Evolutionary conservation across 2,113 vertebrate species (phyloP), one percentile per base, ranked within the genome.

Genomic region (Pangasianodon gigas): DNA sequence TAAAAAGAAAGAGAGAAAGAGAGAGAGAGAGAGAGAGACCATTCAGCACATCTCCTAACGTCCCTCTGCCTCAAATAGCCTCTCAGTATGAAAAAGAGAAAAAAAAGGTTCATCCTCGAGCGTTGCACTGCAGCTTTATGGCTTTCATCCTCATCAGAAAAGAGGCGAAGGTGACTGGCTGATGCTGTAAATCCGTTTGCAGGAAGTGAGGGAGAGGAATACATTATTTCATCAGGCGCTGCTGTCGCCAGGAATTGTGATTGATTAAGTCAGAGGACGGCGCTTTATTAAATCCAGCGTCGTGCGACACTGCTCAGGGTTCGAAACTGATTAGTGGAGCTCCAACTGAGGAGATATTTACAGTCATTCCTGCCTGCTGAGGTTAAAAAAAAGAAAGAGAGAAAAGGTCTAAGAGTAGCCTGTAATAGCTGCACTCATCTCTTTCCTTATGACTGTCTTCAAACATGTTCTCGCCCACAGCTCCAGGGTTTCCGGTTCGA

Each of bases 251-350:
- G 91, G 93, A 54, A 92, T 86, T 86, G 75, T 93, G 94, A 95
- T 93, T 94, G 94, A 95, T 95, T 93, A 94, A 94, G 93, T 93
- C 92, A 89, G 91, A 69, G 87, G 91, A 84, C n/a, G 46, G 86
- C 85, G 91, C 92, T 94, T 94, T 94, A 95, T 95, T 93, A 93
- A 89, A 87, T 90, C 90, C 88, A 46, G 86, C 65, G 44, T 82
- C 89, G 92, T 92, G 87, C 87, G 89, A 88, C 91, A 83, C 2
- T 4, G 84, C 91, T 93, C 80, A 69, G 83, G 79, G 90, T 88
- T 93, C 88, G 87, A 93, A 89, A 88, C 67, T 86, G 88, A 91
- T 91, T 92, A 93, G 89, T 89, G 1, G 85, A 77, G 90, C 69
- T 91, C 88, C 87, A 16, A 91, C 92, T 86, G 71, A 84, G 87